A percentile compares a stretch with the other conserved stretches of the same genome.
Conservation (phyloP, 2,797 vertebrate species). For the Typhlichthys eigenmanni region DNA sequence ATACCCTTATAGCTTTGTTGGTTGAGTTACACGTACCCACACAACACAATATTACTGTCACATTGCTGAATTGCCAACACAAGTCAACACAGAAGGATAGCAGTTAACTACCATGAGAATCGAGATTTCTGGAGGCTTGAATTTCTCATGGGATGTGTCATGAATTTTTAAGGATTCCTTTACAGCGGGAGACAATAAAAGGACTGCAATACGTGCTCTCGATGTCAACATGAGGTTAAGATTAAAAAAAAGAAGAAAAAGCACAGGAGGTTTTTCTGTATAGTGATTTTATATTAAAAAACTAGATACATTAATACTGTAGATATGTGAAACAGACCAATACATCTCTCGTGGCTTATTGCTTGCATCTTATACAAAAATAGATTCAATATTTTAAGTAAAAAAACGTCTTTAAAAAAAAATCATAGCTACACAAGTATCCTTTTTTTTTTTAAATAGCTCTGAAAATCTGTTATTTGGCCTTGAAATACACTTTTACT, state of each 20-base stretch:
- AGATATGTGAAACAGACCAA: not conserved
- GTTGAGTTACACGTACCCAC: not conserved
- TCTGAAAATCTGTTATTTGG: no score
- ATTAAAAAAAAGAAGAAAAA: not conserved
- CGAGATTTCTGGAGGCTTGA: not conserved
- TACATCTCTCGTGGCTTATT: not conserved
- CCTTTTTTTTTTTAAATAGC: no score
- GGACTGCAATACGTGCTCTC: not conserved
- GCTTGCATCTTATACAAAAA: not conserved
- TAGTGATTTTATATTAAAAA: no score
- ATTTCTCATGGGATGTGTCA: not conserved
- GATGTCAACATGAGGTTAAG: not conserved
- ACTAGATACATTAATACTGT: no score
- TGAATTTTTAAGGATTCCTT: slow-evolving; percentile 6
- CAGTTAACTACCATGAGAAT: not conserved
- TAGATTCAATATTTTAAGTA: no score
- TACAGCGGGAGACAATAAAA: not conserved
- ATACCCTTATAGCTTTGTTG: not conserved
- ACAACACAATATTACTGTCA: not conserved
- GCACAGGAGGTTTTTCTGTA: no score
- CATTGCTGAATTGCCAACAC: not conserved
- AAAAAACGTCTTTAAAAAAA: no score
- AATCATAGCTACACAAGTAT: no score
- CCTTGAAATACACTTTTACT: no score
- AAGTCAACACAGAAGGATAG: not conserved